Evolutionary conservation across 2,113 vertebrate genomes (phyloP), one percentile per base, ranked within the genome.

Genomic region (Capra hircus): DNA sequence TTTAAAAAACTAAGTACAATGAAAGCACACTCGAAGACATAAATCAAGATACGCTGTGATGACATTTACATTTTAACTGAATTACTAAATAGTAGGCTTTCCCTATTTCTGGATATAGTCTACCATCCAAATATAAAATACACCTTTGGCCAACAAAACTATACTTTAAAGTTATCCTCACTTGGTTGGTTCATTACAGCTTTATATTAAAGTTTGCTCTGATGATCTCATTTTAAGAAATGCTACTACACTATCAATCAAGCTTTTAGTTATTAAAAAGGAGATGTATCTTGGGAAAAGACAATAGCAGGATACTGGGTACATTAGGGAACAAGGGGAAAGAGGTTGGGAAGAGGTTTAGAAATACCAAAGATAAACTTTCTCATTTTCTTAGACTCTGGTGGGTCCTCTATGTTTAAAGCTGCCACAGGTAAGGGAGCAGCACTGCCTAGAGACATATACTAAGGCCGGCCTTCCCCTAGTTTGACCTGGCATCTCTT

Each of bases 141-240:
- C 6, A 33, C 40, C 62, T 60, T 40, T 78, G 50, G 30, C 71
- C 83, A 87, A 92, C 17, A 91, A 91, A 86, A 77, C 13, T 78
- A 84, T 9, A 93, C 71, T 93, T 86, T 43, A 88, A 80, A 57
- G 23, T 30, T 57, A 27, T 67, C 62, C 10, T 94, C 27, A 52
- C 15, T 45, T 48, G 67, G 19, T 91, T 85, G 55, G 96, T 71
- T 91, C 43, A 80, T 88, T 84, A 36, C 1, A 94, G 53, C 16
- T 59, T 97, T 84, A 25, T 30, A 78, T 71, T 77, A 95, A 78
- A 43, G 2, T 5, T 91, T 85, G 36, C 43, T 80, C 45, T 91
- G 57, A 48, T 85, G 45, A 90, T 53, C 21, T 92, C 43, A 78
- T 59, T 97, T 97, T 83, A 74, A 71, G 60, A 64, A 95, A 92